These are phyloP conservation scores for Heterochromis multidens DNA, from an alignment of 2,113 vertebrate genomes.

Conservation along the genomic window DNA sequence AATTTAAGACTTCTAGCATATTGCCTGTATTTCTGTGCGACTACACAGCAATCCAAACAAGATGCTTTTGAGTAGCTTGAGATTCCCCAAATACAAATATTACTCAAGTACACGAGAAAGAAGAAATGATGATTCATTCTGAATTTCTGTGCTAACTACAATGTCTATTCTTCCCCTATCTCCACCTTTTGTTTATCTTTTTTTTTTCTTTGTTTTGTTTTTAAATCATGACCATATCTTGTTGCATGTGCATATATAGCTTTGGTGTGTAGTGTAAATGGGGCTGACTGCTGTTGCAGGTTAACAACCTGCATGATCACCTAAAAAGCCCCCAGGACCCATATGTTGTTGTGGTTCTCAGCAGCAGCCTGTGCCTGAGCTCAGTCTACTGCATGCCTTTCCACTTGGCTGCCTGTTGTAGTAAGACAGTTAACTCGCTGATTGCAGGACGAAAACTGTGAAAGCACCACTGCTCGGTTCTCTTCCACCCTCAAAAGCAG, in stretches of 20 bases:
- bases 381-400: constrained; percentile 67
- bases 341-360: constrained; percentile 53
- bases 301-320: constrained; percentile 48
- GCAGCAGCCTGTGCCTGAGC: constrained; percentile 33
- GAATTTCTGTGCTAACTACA: not conserved
- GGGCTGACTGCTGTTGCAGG: not conserved
- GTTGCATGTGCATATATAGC: not conserved
- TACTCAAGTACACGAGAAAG: not conserved
- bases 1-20: constrained; percentile 14
- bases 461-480: constrained; percentile 29
- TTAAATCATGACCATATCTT: not conserved
- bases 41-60: constrained; percentile 7
- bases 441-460: constrained; percentile 54
- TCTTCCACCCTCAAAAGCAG: not conserved
- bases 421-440: constrained; percentile 62
- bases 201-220: not conserved
- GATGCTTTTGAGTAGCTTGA: not conserved
- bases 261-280: not conserved
- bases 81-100: not conserved
- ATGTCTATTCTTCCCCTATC: not conserved
- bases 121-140: not conserved
- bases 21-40: not conserved
- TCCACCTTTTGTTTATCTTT: not conserved
- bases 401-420: constrained; percentile 64
- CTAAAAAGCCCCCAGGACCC: constrained; percentile 54